A percentile compares a stretch with the other conserved stretches of the same genome.
Conservation (phyloP, 35 echinoderm and acorn worm species). For the Ophioderma brevispina region DNA sequence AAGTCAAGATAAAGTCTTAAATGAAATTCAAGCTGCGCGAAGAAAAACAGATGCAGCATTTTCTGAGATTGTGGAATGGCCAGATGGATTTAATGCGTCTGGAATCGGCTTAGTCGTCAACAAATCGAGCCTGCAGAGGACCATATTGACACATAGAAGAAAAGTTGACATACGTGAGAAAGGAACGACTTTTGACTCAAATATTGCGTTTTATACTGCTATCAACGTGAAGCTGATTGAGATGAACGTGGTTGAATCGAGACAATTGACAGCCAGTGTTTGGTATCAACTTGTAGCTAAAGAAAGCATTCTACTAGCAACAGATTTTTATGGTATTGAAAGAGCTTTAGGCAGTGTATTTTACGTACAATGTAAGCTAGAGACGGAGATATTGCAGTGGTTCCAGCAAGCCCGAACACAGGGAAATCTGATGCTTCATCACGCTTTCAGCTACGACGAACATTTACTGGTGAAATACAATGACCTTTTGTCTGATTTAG, state of each 20-base stretch:
- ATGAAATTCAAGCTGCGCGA: too few species aligned
- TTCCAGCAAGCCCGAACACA: constrained; percentile 13
- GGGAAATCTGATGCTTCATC: not conserved
- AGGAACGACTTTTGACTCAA: not conserved
- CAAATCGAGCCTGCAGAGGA: not conserved
- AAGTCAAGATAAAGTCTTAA: too few species aligned
- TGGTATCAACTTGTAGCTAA: constrained; percentile 27
- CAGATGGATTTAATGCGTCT: too few species aligned
- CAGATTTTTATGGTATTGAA: constrained; percentile 52
- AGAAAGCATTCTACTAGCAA: constrained; percentile 31
- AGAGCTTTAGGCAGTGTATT: constrained; percentile 33
- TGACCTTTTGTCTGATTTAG: not conserved
- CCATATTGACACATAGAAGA: not conserved
- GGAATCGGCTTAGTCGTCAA: too few species aligned
- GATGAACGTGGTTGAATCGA: not conserved
- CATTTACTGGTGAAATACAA: not conserved
- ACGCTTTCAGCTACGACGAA: not conserved
- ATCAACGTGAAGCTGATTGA: constrained; percentile 27
- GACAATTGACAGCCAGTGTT: not conserved
- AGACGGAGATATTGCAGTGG: not conserved
- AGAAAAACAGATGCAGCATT: too few species aligned
- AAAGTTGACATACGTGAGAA: not conserved
- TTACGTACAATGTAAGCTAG: constrained; percentile 18
- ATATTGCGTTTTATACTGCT: constrained; percentile 29
- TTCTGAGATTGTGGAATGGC: too few species aligned